phyloP scores from a whole-genome alignment of 2,113 vertebrate genomes.

The Brevimyrus niger region DNA sequence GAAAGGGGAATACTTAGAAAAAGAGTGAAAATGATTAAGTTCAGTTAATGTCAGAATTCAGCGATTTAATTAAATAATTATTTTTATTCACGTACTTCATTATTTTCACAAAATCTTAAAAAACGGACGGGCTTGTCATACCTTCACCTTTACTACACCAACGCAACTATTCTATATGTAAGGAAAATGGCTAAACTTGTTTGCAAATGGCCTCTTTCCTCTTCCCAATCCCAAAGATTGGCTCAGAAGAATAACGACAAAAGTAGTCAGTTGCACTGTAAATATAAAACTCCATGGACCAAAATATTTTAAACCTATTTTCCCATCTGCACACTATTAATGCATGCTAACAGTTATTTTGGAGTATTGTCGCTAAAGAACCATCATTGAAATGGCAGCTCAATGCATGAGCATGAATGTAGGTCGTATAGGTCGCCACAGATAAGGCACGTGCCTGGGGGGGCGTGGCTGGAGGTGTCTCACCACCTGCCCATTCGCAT shows the following conservation, averaged over 20 bases:
- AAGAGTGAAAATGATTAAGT: neutral
- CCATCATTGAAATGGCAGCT: neutral
- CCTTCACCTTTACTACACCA: neutral
- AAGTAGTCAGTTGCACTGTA: neutral
- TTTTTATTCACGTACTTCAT: neutral
- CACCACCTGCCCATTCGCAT: neutral
- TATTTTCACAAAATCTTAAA: neutral
- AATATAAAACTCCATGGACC: neutral
- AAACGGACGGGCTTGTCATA: neutral
- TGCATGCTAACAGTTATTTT: neutral
- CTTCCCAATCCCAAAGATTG: neutral
- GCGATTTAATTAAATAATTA: neutral
- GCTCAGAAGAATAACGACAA: neutral
- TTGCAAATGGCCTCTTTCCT: neutral
- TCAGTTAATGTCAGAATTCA: neutral
- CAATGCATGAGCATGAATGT: neutral
- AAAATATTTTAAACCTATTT: neutral
- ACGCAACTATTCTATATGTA: neutral
- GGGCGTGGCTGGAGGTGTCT: neutral
- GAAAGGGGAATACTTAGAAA: neutral
- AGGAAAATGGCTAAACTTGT: neutral
- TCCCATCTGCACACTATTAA: neutral
- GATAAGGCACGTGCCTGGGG: neutral
- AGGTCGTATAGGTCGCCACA: neutral
- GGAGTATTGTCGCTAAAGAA: neutral